phyloP scores from a whole-genome alignment of 2,888 invertebrate genomes.

The Chromoteleia sp. region DNA sequence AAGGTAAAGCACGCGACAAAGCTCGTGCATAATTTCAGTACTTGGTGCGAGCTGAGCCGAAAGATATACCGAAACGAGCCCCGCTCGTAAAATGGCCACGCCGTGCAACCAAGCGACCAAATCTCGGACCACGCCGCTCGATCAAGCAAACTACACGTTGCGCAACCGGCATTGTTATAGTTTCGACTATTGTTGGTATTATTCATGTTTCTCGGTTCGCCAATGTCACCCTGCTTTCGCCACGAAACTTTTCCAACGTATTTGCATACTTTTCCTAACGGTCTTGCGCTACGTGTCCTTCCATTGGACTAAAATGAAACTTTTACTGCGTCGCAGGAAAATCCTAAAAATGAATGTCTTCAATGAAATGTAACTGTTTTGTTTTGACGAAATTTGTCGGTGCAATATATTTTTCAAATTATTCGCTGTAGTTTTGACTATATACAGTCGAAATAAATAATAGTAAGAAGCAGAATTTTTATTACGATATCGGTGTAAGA shows the following conservation, averaged over 20 bases:
- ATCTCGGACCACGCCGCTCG: conserved; percentile 54
- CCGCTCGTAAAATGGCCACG: conserved; percentile 68
- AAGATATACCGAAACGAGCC: conserved; percentile 63
- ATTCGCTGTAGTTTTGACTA: background rate
- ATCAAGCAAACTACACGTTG: conserved; percentile 49
- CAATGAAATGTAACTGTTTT: conserved; percentile 46
- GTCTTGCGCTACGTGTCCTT: conserved; percentile 47
- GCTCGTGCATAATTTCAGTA: conserved; percentile 67
- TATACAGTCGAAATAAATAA: too few species aligned
- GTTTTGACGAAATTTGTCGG: conserved; percentile 45
- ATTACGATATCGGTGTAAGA: too few species aligned
- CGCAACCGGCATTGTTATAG: conserved; percentile 58
- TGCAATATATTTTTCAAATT: background rate
- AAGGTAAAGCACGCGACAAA: conserved; percentile 67
- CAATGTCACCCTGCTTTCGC: conserved; percentile 31
- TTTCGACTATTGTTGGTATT: conserved; percentile 63
- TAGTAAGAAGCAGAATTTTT: too few species aligned
- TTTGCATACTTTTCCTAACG: conserved; percentile 67
- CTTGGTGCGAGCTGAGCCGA: conserved; percentile 56
- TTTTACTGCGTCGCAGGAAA: conserved; percentile 45
- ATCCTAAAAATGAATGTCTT: conserved; percentile 52
- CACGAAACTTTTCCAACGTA: conserved; percentile 56
- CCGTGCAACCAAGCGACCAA: conserved; percentile 43
- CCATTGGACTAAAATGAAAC: conserved; percentile 52
- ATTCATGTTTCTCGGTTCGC: conserved; percentile 56